Base-by-base conservation (phyloP, 2,888 invertebrate genomes). In the Melikaiella ostensackeni region DNA sequence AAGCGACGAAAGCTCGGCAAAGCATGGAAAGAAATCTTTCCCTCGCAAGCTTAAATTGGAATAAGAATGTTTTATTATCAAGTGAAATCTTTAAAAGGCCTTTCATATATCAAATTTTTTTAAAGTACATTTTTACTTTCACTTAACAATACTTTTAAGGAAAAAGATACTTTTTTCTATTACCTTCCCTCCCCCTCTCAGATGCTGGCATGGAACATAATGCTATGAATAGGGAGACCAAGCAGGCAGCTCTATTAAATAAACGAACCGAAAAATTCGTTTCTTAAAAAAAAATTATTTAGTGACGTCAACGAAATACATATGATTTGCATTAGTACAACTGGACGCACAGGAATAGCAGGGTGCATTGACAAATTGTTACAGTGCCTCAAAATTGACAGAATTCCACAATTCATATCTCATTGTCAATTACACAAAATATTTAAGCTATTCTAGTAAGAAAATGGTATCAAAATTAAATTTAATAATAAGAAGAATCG, bases 161-260 rank as follows among this genome's bases (percentile, higher is more conserved):
- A 57, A 70, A 61, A 75, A 55, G 24, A 33, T 35, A 33, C 74
- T 79, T 80, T 78, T 85, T 84, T 87, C 86, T 82, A 84, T 89
- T 93, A 93, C 93, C 93, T 93, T 93, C 93, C 91, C 93, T 93
- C 92, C 93, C 93, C 91, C 93, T 93, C 92, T 93, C 93, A 92
- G 93, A 93, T 92, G 93, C 93, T 93, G 92, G 92, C 93, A 93
- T 93, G 92, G 92, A 92, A 93, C 92, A 92, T 91, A 92, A 92
- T 92, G 91, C 82, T 83, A 82, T 85, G 80, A 84, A 86, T 84
- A 85, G 83, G 84, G 81, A 84, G 82, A 84, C 83, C 82, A 86
- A 86, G 84, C 86, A 81, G 74, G 80, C 82, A 83, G 79, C 81
- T 86, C 79, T 83, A 81, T 70, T 66, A 74, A 81, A 77, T 61